Evolutionary conservation across 2,113 vertebrate genomes (phyloP).

Genomic region (Taurulus bubalis): DNA sequence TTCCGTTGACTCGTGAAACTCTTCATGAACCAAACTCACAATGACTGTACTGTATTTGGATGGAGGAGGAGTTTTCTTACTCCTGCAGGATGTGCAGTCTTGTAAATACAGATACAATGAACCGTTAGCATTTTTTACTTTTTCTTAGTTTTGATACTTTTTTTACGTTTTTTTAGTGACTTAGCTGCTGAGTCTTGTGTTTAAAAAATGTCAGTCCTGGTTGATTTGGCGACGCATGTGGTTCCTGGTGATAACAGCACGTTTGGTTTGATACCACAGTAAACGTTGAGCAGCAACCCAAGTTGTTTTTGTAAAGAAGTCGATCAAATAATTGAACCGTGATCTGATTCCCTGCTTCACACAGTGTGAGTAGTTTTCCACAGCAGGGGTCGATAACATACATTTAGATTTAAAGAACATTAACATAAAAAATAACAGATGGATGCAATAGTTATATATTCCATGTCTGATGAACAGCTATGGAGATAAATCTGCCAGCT

Average conservation of each 20-base stretch:
- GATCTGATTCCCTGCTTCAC: not conserved
- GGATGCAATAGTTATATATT: not conserved
- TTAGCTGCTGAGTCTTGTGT: not conserved
- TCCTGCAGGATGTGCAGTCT: not conserved
- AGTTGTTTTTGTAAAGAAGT: not conserved
- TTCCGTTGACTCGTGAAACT: slow-evolving; percentile 28
- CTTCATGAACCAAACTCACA: slow-evolving; percentile 8
- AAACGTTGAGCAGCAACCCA: not conserved
- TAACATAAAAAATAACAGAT: not conserved
- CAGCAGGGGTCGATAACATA: not conserved
- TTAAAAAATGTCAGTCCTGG: not conserved
- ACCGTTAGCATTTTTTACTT: not conserved
- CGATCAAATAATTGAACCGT: not conserved
- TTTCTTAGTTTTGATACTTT: not conserved
- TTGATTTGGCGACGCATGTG: not conserved
- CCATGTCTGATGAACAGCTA: not conserved
- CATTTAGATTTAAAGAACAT: not conserved
- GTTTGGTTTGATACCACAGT: not conserved
- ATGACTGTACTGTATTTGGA: not conserved
- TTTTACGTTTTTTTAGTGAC: not conserved
- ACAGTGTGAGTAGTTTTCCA: not conserved
- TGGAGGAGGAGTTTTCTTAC: not conserved
- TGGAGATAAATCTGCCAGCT: not conserved
- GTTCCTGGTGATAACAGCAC: not conserved
- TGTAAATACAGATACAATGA: slow-evolving; percentile 33